Base-by-base conservation (phyloP, 1,140 invertebrate genomes). In the Epicauta chinensis region DNA sequence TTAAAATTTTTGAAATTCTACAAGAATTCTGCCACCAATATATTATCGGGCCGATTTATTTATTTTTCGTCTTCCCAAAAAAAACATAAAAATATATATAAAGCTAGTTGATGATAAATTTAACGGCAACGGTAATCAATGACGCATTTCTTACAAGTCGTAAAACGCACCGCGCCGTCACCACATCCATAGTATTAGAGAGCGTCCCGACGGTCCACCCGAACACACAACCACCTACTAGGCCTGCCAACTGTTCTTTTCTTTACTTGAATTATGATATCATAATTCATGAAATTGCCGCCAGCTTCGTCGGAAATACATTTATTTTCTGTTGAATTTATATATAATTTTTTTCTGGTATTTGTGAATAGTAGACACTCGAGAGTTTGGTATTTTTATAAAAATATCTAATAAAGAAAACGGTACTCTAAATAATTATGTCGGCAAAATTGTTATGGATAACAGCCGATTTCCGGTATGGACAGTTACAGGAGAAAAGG, bases 281-380 rank as follows among this genome's bases (percentile, higher is more conserved):
- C 47, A 52, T 61, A 61, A 61, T 56, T 61, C 60, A 61, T 48
- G 40, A 58, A 60, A 61, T 58, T 59, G 60, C 60, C 53, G 56
- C 48, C 47, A 55, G 51, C 52, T 52, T 55, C 36, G 58, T 59
- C 57, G 60, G 60, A 62, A 59, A 60, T 62, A 59, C 60, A 55
- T 62, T 62, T 59, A 56, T 62, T 59, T 60, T 55, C 43, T 47
- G 34, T 29, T 41, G 51, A 13, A 41, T 16, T 40, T 45, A n/a
- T n/a, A n/a, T n/a, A n/a, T n/a, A n/a, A n/a, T n/a, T 44, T 45
- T 51, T 51, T 16, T 16, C 39, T n/a, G 13, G 4, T 23, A 23
- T 23, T 23, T 23, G 23, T 23, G 23, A 23, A 23, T 23, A 2
- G n/a, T n/a, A n/a, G n/a, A n/a, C 7, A 23, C 23, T 23, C 23